phyloP scores from a whole-genome alignment of 2,797 vertebrate species.

The Thunnus albacares region DNA sequence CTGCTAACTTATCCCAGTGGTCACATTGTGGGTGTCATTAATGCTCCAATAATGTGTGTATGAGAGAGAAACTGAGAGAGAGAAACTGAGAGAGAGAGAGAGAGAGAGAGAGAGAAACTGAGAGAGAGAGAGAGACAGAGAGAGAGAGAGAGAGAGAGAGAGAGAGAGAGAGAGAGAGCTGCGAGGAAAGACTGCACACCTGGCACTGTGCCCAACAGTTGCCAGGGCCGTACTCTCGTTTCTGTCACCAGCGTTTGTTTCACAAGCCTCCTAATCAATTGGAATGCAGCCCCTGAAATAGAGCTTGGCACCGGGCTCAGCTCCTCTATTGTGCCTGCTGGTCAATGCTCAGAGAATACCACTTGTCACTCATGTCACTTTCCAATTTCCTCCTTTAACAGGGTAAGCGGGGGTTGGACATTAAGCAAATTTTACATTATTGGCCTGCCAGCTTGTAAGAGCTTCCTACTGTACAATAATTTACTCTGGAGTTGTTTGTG shows the following conservation, averaged over 20 bases:
- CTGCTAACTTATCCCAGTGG: conserved; percentile 69
- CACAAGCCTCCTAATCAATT: conserved; percentile 87
- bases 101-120: conserved; percentile 30
- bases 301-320: conserved; percentile 81
- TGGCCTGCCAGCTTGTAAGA: conserved; percentile 68
- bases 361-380: conserved; percentile 80
- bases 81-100: not conserved
- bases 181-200: conserved; percentile 62
- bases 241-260: conserved; percentile 86
- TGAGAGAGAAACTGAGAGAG: conserved; percentile 35
- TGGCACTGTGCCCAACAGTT: conserved; percentile 83
- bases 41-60: conserved; percentile 73
- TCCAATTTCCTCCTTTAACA: conserved; percentile 70
- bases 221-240: conserved; percentile 74
- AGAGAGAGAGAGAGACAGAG: not conserved
- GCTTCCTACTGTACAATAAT: conserved; percentile 73
- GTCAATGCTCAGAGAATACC: conserved; percentile 81
- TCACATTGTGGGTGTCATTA: conserved; percentile 72
- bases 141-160: conserved; percentile 16
- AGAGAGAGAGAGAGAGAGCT: not conserved
- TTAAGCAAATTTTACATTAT: conserved; percentile 84
- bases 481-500: conserved; percentile 67
- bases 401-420: conserved; percentile 70
- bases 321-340: conserved; percentile 81
- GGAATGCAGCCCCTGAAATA: conserved; percentile 84